phyloP scores from a whole-genome alignment of 2,113 vertebrate species.

The Marmota monax region DNA sequence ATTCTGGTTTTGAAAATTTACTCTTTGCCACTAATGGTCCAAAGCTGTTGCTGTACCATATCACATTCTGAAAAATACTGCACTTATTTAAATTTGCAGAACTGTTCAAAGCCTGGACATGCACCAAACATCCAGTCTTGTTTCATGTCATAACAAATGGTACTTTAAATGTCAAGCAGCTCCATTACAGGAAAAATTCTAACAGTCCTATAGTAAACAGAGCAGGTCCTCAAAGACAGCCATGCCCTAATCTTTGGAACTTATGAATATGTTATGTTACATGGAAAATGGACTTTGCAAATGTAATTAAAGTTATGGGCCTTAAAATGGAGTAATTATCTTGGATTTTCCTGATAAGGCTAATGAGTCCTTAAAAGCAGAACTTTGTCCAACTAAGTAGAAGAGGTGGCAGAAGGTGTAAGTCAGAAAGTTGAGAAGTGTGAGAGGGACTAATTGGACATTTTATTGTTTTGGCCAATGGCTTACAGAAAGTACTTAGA shows the following conservation, averaged over 20 bases:
- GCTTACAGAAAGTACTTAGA: neutral
- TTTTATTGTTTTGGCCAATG: neutral
- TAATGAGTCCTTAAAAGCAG: neutral
- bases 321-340: neutral
- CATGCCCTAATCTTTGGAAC: neutral
- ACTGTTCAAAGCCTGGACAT: slow-evolving; percentile 36
- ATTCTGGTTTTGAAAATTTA: slow-evolving; percentile 53
- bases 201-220: neutral
- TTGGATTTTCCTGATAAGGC: neutral
- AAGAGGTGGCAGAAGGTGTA: neutral
- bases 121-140: neutral
- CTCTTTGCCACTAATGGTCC: neutral
- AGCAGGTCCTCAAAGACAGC: neutral
- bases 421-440: neutral
- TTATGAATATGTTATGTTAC: neutral
- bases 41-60: slow-evolving; percentile 19
- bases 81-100: slow-evolving; percentile 68
- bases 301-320: neutral
- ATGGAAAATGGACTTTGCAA: neutral
- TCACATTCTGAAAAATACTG: slow-evolving; percentile 59
- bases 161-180: neutral
- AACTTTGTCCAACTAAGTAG: neutral
- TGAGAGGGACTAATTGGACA: neutral
- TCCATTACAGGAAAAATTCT: neutral
- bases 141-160: rapidly evolving